Evolutionary conservation across 2,113 vertebrate species (phyloP), one percentile per base, ranked within the genome.

Genomic region (Lepus americanus): DNA sequence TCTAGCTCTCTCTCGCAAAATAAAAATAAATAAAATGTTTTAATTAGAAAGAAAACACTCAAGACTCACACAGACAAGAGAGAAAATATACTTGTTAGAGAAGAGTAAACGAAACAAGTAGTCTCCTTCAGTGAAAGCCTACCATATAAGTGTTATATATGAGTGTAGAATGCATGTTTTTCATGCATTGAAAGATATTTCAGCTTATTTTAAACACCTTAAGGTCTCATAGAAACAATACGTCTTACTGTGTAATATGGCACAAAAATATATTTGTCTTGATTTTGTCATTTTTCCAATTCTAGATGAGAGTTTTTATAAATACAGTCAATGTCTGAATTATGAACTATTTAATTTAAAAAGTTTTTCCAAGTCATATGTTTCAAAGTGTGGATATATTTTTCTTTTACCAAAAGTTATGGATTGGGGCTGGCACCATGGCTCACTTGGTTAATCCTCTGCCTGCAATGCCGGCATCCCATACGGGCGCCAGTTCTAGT

Each of bases 101-200:
- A 79, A 76, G 0, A 19, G 13, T 69, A 90, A 95, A 33, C 33
- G 3, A 79, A 39, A 8, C 31, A 92, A 87, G 10, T 67, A 29
- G 67, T 70, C 19, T 59, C 9, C 36, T 67, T 6, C 70, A 55
- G 17, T 67, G 22, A 92, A 17, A 72, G 8, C 4, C 19, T 78
- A 39, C 2, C 20, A 64, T 23, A 49, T 16, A 16, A 63, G 17
- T 39, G 8, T 33, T 81, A 22, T 39, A 53, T 33, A 89, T 53
- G 44, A 44, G 44, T 44, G 44, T 77, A 29, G 53, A 84, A 66
- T 59, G 9, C 25, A 80, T 14, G 27, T 27, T 70, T 70, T 74
- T 74, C 9, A 77, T 95, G 36, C 59, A 33, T 82, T 82, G 82
- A 81, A 69, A 87, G 17, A 70, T 82, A 85, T 66, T 72, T 59